A percentile compares a stretch with the other conserved stretches of the same genome.
Evolutionary conservation across 2,888 invertebrate species (phyloP).

Genomic region (Callosobruchus maculatus): DNA sequence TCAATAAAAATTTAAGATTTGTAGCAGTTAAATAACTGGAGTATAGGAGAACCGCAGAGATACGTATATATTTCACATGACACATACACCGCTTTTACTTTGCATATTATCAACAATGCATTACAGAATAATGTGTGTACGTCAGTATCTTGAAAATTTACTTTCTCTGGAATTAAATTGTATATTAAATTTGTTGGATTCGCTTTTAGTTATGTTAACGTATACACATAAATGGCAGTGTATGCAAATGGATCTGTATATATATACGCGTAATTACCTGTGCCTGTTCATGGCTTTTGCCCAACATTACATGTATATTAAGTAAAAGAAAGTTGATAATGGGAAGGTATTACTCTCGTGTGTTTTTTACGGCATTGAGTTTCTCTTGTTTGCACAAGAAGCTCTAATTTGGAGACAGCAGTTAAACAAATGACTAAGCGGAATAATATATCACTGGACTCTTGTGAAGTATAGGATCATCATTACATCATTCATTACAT

Average conservation of each 20-base stretch:
- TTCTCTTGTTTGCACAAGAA: neutral
- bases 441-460: no score
- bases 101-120: neutral
- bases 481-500: no score
- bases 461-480: no score
- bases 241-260: neutral
- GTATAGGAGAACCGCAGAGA: no score
- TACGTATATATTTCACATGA: neutral
- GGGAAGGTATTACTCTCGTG: neutral
- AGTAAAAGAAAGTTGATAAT: neutral
- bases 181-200: neutral
- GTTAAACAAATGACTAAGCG: no score
- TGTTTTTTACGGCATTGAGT: neutral
- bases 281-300: neutral
- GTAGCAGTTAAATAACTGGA: no score
- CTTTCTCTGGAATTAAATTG: neutral
- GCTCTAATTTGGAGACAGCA: neutral
- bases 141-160: neutral
- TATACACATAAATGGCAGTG: neutral
- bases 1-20: no score
- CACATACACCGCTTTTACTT: neutral
- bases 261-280: neutral
- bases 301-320: neutral
- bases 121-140: neutral
- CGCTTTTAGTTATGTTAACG: neutral